phyloP scores from a whole-genome alignment of 1,140 invertebrate species.

The Dermatophagoides farinae region DNA sequence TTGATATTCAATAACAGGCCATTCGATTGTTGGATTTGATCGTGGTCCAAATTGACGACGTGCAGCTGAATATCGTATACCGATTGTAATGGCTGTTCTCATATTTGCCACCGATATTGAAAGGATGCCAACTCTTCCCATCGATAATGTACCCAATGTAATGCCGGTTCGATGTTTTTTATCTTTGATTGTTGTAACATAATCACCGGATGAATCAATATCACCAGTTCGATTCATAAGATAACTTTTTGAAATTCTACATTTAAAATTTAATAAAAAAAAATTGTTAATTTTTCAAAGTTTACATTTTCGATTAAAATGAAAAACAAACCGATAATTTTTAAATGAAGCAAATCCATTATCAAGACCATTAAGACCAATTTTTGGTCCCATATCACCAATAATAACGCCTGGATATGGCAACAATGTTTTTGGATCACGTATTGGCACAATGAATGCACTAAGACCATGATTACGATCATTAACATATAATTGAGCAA shows the following conservation, averaged over 20 bases:
- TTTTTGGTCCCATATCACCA: constrained; percentile 72
- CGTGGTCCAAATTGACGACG: constrained; percentile 64
- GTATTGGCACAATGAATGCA: constrained; percentile 56
- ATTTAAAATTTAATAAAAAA: no score
- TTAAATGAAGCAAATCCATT: constrained; percentile 76
- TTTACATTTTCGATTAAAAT: not conserved
- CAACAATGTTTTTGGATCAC: constrained; percentile 48
- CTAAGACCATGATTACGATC: constrained; percentile 63
- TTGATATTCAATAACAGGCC: constrained; percentile 73
- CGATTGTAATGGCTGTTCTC: constrained; percentile 52
- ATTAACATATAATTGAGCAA: constrained; percentile 65
- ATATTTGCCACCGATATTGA: constrained; percentile 46
- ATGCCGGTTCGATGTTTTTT: constrained; percentile 12
- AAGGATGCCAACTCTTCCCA: constrained; percentile 46
- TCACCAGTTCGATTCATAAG: constrained; percentile 69
- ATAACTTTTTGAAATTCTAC: constrained; percentile 47
- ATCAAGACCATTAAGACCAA: constrained; percentile 66
- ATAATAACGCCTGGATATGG: constrained; percentile 51
- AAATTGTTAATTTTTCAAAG: not conserved
- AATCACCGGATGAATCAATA: constrained; percentile 59
- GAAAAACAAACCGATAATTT: constrained; percentile 36
- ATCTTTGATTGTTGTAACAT: constrained; percentile 34
- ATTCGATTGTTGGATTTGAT: constrained; percentile 32
- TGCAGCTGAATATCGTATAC: constrained; percentile 68
- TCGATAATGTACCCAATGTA: constrained; percentile 53